These are phyloP conservation scores for Spodoptera exigua DNA, from an alignment of 2,888 invertebrate genomes.

Conservation along the genomic window DNA sequence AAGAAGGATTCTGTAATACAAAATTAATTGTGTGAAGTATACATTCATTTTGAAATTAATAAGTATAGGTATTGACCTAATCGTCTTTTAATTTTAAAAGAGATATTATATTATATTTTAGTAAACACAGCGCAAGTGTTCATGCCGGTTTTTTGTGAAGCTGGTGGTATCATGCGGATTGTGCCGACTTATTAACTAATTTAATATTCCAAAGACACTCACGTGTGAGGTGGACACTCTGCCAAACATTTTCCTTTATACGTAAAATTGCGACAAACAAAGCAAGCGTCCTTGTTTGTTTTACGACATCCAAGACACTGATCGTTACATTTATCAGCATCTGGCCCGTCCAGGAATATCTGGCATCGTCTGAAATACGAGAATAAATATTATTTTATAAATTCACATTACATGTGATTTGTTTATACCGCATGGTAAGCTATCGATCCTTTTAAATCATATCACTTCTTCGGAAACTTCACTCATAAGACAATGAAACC, in stretches of 20 bases:
- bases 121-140: no score
- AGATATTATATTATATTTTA: no score
- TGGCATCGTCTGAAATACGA: conserved; percentile 84
- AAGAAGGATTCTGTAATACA: conserved; percentile 82
- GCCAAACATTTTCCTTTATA: conserved; percentile 89
- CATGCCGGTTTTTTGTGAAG: no score
- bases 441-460: no score
- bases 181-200: no score
- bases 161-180: no score
- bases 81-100: no score
- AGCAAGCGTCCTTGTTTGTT: conserved; percentile 88
- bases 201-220: conserved; percentile 74
- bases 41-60: neutral
- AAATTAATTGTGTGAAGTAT: neutral
- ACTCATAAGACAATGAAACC: no score
- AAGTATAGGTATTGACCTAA: neutral
- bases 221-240: conserved; percentile 92
- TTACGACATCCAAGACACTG: conserved; percentile 95
- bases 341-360: conserved; percentile 75
- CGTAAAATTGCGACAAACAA: conserved; percentile 91
- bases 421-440: no score
- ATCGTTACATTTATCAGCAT: conserved; percentile 90
- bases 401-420: no score
- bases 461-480: no score
- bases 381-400: neutral